Evolutionary conservation across 1,140 invertebrate genomes (phyloP).

Genomic region (Drosophila rufa): DNA sequence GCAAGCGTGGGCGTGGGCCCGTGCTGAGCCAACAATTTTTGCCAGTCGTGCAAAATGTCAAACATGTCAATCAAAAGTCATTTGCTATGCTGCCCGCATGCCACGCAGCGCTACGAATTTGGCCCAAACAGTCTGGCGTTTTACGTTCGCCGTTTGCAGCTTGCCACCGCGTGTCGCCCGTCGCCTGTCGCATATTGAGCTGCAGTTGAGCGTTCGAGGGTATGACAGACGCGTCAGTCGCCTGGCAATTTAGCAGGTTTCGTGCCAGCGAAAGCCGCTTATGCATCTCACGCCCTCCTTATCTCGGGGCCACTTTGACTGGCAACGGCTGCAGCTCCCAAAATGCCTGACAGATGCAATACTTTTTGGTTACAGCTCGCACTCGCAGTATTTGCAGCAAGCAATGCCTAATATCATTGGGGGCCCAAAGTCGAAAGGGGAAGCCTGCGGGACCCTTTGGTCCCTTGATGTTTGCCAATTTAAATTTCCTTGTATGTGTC

Average conservation of each 20-base stretch:
- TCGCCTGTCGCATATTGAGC: conserved; percentile 33
- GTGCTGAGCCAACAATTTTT: conserved; percentile 64
- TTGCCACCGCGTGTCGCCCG: conserved; percentile 2
- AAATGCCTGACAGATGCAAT: conserved; percentile 32
- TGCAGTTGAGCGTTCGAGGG: conserved; percentile 39
- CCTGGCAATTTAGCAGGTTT: conserved; percentile 56
- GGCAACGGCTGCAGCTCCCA: not conserved
- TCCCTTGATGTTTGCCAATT: conserved; percentile 53
- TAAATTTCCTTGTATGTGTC: conserved; percentile 32
- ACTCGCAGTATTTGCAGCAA: conserved; percentile 8
- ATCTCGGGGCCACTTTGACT: conserved; percentile 6
- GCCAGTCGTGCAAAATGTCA: conserved; percentile 79
- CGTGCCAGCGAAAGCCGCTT: conserved; percentile 58
- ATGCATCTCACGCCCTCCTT: conserved; percentile 18
- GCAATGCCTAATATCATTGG: conserved; percentile 16
- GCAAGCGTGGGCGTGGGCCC: conserved; percentile 4
- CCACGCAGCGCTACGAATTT: conserved; percentile 56
- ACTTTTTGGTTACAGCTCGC: conserved; percentile 24
- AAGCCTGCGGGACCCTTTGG: conserved; percentile 10
- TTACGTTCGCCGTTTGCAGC: conserved; percentile 1
- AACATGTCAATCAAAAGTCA: conserved; percentile 83
- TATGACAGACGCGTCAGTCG: conserved; percentile 62
- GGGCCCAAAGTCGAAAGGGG: conserved; percentile 6
- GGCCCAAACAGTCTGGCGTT: conserved; percentile 41
- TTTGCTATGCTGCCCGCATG: conserved; percentile 62